These are phyloP conservation scores for Poeciliopsis turrubarensis DNA, from an alignment of 2,113 vertebrate genomes.

Conservation along the genomic window DNA sequence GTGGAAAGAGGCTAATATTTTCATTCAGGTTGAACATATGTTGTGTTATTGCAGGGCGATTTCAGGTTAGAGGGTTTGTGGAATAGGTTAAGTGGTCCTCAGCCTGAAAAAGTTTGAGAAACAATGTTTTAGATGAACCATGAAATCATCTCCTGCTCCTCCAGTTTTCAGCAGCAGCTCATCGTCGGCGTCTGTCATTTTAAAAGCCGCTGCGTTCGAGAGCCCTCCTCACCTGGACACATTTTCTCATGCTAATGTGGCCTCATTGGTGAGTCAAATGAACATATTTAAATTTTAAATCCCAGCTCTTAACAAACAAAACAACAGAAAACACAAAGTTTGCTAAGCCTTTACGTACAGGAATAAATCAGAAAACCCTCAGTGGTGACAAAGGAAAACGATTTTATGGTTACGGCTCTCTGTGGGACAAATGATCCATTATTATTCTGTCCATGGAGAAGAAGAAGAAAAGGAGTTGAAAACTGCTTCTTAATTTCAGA, in stretches of 20 bases:
- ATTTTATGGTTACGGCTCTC: background rate
- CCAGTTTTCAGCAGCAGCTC: background rate
- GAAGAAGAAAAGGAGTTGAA: background rate
- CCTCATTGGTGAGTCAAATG: background rate
- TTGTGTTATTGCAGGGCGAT: too few species aligned
- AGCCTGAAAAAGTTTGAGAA: too few species aligned
- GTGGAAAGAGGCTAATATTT: too few species aligned
- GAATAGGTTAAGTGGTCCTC: too few species aligned
- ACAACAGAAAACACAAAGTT: conserved; percentile 2
- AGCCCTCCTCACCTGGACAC: conserved; percentile 6
- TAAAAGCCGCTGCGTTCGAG: background rate
- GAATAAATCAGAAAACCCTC: background rate
- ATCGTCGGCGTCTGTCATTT: background rate
- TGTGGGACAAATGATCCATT: background rate
- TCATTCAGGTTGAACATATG: too few species aligned
- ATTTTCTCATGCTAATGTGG: conserved; percentile 14
- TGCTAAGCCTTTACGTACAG: background rate
- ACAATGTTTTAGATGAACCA: background rate
- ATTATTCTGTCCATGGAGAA: background rate
- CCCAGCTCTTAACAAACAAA: background rate
- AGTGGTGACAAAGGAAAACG: background rate
- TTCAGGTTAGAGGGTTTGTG: too few species aligned
- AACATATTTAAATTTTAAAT: conserved; percentile 15
- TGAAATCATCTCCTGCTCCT: background rate
- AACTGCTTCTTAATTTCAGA: background rate